phyloP scores from a whole-genome alignment of 2,888 invertebrate species.

The Mystacides longicornis region DNA sequence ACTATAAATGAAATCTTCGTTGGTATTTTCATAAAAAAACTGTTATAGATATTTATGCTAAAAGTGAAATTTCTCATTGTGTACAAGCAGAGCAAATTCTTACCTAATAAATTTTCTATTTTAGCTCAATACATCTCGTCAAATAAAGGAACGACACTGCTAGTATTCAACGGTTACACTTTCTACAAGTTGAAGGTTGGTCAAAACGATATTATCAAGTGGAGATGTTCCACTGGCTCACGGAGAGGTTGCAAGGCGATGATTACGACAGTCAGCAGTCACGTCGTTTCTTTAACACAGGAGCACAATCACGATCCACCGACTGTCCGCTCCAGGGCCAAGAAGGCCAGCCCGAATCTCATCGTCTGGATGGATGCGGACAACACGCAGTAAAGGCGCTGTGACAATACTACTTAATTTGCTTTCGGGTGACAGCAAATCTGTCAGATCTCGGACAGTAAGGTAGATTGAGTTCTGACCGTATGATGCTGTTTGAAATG shows the following conservation, averaged over 20 bases:
- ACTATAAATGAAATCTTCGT: too few species aligned
- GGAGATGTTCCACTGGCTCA: conserved; percentile 22
- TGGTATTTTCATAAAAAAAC: too few species aligned
- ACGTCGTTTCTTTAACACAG: conserved; percentile 25
- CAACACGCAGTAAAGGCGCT: too few species aligned
- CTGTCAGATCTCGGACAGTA: too few species aligned
- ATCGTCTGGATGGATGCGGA: not conserved
- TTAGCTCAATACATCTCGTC: conserved; percentile 7
- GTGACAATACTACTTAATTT: too few species aligned
- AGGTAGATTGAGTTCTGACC: too few species aligned
- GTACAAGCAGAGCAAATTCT: not conserved
- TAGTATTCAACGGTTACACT: conserved; percentile 1
- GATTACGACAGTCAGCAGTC: conserved; percentile 30
- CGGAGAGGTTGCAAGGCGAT: conserved; percentile 31
- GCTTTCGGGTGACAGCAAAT: too few species aligned
- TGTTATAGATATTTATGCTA: too few species aligned
- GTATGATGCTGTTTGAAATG: too few species aligned
- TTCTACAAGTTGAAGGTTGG: conserved; percentile 7
- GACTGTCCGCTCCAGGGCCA: not conserved
- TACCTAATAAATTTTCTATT: not conserved
- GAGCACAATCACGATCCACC: conserved; percentile 23
- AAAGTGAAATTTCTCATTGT: too few species aligned
- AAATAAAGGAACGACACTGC: conserved; percentile 1
- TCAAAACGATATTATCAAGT: conserved; percentile 7
- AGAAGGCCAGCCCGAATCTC: not conserved